Base-by-base conservation (phyloP, 2,888 invertebrate genomes). In the Poecilobothrus nobilitatus region DNA sequence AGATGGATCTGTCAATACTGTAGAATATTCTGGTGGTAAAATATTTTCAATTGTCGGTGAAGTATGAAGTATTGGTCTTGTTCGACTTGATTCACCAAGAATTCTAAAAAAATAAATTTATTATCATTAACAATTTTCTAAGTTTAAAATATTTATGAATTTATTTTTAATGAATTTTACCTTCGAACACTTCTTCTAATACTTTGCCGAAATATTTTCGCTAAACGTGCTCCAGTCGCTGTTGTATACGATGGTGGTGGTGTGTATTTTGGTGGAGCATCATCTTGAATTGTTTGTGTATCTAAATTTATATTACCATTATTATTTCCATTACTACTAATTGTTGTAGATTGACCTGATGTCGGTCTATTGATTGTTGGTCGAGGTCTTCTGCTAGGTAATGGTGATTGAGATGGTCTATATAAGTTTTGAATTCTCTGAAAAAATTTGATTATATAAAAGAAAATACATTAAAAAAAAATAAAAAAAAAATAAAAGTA, bases 161-260 rank as follows among this genome's bases (percentile, higher is more conserved):
- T 66, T 33, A 15, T 63, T 27, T 34, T 18, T 12, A 44, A 22
- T 41, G 8, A 9, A 15, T 37, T 53, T 41, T 71, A 81, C 81
- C 92, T 86, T 70, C 94, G 82, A 66, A 93, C 89, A 79, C 93
- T 93, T 68, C 92, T 84, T 44, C 93, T 82, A 66, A 94, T 86
- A 74, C 92, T 92, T 76, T 91, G 89, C 0, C 93, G 84, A 37
- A 91, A 77, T 75, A 90, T 83, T 77, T 90, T 90, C 8, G 90
- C 90, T 70, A 94, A 85, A 62, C 92, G 82, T 0, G 92, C 93
- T 1, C 95, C 94, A 0, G 95, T 95, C 1, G 95, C 95, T 6
- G 94, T 94, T 41, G 94, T 92, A 78, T 95, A 95, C 0, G 93
- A 93, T 0, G 95, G 95, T 2, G 95, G 95, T 0, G 95, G 95